Percentiles rank a stretch among this genome's conserved stretches.
Evolutionary conservation across 2,888 invertebrate genomes (phyloP).

Genomic region (Baccha elongata): DNA sequence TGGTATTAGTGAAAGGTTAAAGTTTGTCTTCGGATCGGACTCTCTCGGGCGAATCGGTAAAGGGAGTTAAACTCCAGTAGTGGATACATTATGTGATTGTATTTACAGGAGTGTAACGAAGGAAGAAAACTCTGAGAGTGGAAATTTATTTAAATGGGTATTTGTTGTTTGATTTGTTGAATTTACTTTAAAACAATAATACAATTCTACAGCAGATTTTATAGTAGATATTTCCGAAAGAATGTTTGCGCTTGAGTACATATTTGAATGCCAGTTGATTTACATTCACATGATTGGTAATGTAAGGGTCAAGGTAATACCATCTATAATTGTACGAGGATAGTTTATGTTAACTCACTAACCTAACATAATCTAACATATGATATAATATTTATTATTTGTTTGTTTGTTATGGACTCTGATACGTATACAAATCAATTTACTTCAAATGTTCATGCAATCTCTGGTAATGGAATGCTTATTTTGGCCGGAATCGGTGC

Average conservation of each 20-base stretch:
- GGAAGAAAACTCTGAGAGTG: conserved; percentile 19
- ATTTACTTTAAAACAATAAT: background rate
- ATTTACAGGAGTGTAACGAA: no score
- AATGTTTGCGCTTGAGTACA: background rate
- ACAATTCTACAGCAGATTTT: background rate
- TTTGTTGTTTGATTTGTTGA: background rate
- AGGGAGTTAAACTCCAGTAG: no score
- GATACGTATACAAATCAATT: no score
- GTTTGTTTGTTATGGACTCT: no score
- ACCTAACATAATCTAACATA: no score
- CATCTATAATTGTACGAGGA: background rate
- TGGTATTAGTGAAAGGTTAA: background rate
- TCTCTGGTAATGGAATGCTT: no score
- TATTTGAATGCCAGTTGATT: background rate
- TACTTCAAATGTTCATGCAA: no score
- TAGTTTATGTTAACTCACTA: no score
- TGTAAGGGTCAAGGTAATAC: background rate
- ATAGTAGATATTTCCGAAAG: background rate
- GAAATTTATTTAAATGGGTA: conserved; percentile 37
- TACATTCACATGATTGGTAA: background rate
- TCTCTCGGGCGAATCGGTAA: background rate
- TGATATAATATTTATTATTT: no score
- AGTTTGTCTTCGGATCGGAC: background rate
- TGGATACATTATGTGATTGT: no score
- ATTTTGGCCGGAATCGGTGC: no score